Evolutionary conservation across 2,888 invertebrate species (phyloP), one percentile per base, ranked within the genome.

Genomic region (Heteropelma amictum): DNA sequence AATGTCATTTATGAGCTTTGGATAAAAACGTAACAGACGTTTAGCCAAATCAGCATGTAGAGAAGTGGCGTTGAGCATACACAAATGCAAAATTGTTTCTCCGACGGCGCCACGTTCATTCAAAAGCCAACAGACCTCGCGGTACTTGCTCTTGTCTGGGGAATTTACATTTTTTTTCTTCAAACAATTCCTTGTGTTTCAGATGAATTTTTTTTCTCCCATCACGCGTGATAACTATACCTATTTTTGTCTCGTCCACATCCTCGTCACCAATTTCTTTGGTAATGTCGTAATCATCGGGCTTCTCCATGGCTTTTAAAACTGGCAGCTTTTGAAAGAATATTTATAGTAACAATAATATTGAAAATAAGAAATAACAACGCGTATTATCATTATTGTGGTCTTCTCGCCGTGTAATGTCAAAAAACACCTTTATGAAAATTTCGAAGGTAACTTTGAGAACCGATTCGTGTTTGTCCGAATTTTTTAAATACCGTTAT

Each of bases 41-140:
- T 98, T 98, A 0, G 98, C 98, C 63, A 99, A 91, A 87, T 98
- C 98, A 0, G 96, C 96, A 86, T 98, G 96, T 49, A 98, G 90
- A 0, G 97, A 95, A 0, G 97, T 96, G 0, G 98, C 97, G 84
- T 97, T 96, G 23, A 99, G 91, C 67, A 99, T 91, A 86, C 99
- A 99, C 28, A 98, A 91, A 89, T 98, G 99, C 10, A 99, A 91
- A 76, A 97, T 95, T 0, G 97, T 96, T 90, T 99, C 99, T 0
- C 99, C 98, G 0, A 99, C 98, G 1, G 98, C 97, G 0, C 99
- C 99, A 63, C 97, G 92, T 87, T 97, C 94, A 91, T 95, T 92
- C 40, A 98, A 89, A 86, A 95, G 95, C 98, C 98, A 98, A 87
- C 98, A 98, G 1, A 97, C 94, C 82, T 95, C 94, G 74, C 96